Evolutionary conservation across 2,797 vertebrate genomes (phyloP), one percentile per base, ranked within the genome.

Genomic region (Pseudomugil gertrudae): DNA sequence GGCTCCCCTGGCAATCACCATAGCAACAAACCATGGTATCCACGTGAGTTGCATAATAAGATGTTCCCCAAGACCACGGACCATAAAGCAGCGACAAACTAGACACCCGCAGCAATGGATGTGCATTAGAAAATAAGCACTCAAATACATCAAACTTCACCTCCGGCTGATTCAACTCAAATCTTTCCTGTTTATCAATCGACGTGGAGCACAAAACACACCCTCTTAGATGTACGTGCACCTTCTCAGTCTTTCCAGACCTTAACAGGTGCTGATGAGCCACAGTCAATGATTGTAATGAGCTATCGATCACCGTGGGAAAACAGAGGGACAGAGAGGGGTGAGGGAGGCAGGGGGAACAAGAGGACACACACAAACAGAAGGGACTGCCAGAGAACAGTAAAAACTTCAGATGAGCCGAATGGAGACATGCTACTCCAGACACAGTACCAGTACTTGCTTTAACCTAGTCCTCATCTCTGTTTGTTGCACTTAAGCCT

Each of bases 281-380:
- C 57, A 56, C 90, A 92, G 91, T 93, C 91, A 92, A 92, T 93
- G 91, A 92, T 87, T 92, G 88, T 93, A 93, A 93, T 92, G 91
- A 92, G 92, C 90, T 93, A 93, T 93, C 87, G 92, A 93, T 92
- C 92, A 92, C 88, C 89, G 92, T 93, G 92, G 92, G 92, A 93
- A 93, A 92, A 92, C 78, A 85, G 81, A 91, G 88, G 89, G 90
- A 91, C 90, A 84, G 83, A 88, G 89, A 86, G 82, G 81, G 83
- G 84, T 74, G 86, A 87, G 86, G 76, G 77, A 89, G 88, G 86
- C 72, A 83, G 81, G 72, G 87, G 84, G 75, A 88, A 90, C 74
- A 69, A 80, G 87, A 92, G 90, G 89, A 88, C 87, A 85, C 78
- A 70, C 73, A 81, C 64, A 78, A 68, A 84, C 70, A 78, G 73